Evolutionary conservation across 2,113 vertebrate genomes (phyloP), one percentile per base, ranked within the genome.

Genomic region (Hippolais icterina): DNA sequence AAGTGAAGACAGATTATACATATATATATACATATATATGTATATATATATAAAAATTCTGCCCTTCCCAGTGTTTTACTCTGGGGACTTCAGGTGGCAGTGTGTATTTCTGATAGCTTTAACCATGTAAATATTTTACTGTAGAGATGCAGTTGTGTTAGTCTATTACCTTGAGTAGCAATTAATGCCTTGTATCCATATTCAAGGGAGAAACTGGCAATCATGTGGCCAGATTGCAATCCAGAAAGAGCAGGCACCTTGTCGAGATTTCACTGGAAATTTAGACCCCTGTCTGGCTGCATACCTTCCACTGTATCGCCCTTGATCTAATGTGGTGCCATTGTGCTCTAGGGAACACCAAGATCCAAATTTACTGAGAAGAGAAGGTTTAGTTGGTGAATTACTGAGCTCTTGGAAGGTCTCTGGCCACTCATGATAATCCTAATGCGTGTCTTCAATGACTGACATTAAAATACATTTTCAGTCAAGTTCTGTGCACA

Each of bases 391-490:
- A 50, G 42, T 21, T 47, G 33, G 21, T 61, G 69, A 65, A 25
- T 81, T 61, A 44, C 41, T 44, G 42, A 82, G 33, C 23, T 79
- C 42, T 53, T 42, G 12, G 39, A 56, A 78, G 44, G 54, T 44
- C 24, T 89, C 24, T 74, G 29, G 14, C 23, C 42, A 9, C 15
- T 68, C 7, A 1, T 33, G 12, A 18, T 49, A 61, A 52, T 35
- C 35, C 18, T 37, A 28, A 46, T 23, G 8, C 0, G 1, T 24
- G 7, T 59, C 42, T 87, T 83, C 54, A 69, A 7, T 0, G 0
- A 35, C 28, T 69, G 25, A 31, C 22, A 24, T 29, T 69, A 33
- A 71, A 93, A 72, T 47, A 37, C 5, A 25, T n/a, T 59, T 86
- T 31, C 63, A 83, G 10, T 25, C 16, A 15, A 59, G 17, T 27